Percentiles rank a stretch among this genome's conserved stretches.
These are phyloP conservation scores for Euleptes europaea DNA, from an alignment of 2,113 vertebrate genomes.

Conservation along the genomic window DNA sequence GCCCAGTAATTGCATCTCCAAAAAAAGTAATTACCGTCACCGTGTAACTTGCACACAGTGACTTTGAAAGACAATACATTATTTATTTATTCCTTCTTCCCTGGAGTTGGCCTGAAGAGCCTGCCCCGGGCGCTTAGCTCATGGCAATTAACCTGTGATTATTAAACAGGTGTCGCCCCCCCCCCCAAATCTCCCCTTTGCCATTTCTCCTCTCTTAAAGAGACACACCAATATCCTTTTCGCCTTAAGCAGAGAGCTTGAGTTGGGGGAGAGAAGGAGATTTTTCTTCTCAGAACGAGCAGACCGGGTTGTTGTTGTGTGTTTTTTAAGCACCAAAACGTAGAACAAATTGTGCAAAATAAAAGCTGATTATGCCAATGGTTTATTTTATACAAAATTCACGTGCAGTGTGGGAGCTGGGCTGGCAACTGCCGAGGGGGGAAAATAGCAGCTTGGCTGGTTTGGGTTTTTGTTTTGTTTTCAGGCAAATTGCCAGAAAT, in stretches of 20 bases:
- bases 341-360: neutral
- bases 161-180: neutral
- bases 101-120: neutral
- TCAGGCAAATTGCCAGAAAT: neutral
- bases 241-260: no score
- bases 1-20: conserved; percentile 23
- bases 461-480: neutral
- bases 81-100: neutral
- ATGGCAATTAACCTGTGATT: neutral
- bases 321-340: neutral
- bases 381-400: neutral
- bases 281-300: neutral
- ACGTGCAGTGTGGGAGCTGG: neutral
- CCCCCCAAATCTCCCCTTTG: neutral
- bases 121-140: neutral
- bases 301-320: neutral
- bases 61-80: neutral
- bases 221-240: neutral
- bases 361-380: neutral
- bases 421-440: neutral
- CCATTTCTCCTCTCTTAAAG: no score
- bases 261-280: neutral
- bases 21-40: conserved; percentile 20
- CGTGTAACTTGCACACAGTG: neutral
- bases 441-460: neutral